Percentiles rank a stretch among this genome's conserved stretches.
phyloP scores from a whole-genome alignment of 2,888 invertebrate species.

The Digitonthophagus gazella region DNA sequence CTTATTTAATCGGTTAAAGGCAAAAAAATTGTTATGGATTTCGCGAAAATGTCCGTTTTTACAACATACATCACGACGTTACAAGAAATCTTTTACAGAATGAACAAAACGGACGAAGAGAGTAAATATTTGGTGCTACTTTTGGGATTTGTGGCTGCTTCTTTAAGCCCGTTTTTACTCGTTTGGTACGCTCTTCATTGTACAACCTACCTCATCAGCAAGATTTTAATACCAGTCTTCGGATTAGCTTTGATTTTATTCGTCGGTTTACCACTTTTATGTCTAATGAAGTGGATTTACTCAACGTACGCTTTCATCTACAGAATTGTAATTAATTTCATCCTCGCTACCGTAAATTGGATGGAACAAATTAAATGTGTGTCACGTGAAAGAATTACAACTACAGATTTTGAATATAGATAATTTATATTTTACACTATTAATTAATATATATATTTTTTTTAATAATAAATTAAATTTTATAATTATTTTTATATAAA shows the following conservation, averaged over 20 bases:
- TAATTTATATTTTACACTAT: not conserved
- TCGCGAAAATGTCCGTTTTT: conserved; percentile 26
- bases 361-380: not conserved
- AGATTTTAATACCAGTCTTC: conserved; percentile 27
- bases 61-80: conserved; percentile 22
- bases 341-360: conserved; percentile 1
- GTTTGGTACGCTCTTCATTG: conserved; percentile 26
- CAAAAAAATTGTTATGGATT: conserved; percentile 19
- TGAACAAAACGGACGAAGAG: conserved; percentile 27
- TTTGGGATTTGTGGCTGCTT: conserved; percentile 28
- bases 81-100: conserved; percentile 20
- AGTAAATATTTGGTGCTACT: conserved; percentile 27
- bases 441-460: not conserved
- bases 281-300: conserved; percentile 28
- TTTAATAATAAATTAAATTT: not conserved
- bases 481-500: not conserved
- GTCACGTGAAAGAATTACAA: too few species aligned
- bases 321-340: conserved; percentile 25
- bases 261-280: conserved; percentile 32
- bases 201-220: conserved; percentile 25
- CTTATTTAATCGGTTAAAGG: not conserved
- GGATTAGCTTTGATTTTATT: conserved; percentile 29
- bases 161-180: conserved; percentile 30
- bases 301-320: conserved; percentile 29
- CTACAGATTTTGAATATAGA: not conserved